phyloP scores from a whole-genome alignment of 2,113 vertebrate species.

The Corythoichthys haematopterus region DNA sequence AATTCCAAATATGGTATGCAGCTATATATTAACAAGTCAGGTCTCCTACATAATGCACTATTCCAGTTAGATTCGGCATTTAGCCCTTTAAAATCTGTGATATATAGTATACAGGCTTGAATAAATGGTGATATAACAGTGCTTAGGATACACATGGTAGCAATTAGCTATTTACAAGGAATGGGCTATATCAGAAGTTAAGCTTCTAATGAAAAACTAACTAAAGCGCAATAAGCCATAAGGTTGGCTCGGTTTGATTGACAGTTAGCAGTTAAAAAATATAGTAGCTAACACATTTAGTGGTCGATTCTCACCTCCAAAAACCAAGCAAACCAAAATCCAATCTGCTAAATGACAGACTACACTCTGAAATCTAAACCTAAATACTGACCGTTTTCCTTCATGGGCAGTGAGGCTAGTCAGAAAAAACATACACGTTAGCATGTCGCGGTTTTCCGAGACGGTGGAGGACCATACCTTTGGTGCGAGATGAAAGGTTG shows the following conservation, averaged over 20 bases:
- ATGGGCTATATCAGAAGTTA: conserved; percentile 24
- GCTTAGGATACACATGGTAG: conserved; percentile 61
- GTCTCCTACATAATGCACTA: conserved; percentile 42
- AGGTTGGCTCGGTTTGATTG: conserved; percentile 54
- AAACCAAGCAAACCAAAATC: conserved; percentile 43
- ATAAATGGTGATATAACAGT: conserved; percentile 65
- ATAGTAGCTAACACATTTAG: conserved; percentile 61
- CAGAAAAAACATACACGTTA: conserved; percentile 16
- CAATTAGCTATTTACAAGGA: conserved; percentile 59
- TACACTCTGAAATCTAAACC: conserved; percentile 39
- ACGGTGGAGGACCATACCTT: conserved; percentile 60
- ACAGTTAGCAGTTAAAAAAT: conserved; percentile 59
- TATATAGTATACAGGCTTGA: conserved; percentile 52
- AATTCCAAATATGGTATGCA: conserved; percentile 56
- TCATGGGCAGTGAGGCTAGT: conserved; percentile 49
- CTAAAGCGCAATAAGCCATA: conserved; percentile 45
- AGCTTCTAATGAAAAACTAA: conserved; percentile 20
- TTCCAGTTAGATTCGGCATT: conserved; percentile 72
- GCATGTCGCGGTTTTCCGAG: conserved; percentile 34
- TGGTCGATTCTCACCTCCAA: conserved; percentile 65
- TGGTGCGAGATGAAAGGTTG: conserved; percentile 61
- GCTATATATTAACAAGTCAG: conserved; percentile 52
- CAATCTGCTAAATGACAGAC: conserved; percentile 43
- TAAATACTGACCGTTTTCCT: conserved; percentile 50
- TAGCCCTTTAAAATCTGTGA: conserved; percentile 68